phyloP scores from a whole-genome alignment of 2,113 vertebrate species.

The Scomber scombrus region DNA sequence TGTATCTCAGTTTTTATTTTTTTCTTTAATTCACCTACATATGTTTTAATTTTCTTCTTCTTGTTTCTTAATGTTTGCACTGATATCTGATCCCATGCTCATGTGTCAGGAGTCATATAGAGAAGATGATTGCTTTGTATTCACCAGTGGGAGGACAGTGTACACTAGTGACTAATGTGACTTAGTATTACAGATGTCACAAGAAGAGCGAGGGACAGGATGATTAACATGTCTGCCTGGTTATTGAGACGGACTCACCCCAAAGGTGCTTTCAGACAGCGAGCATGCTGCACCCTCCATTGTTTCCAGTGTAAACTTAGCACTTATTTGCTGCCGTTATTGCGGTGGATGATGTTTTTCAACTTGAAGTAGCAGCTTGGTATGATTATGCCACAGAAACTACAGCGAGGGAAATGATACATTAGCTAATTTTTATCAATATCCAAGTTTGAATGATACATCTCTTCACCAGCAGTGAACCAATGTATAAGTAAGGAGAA shows the following conservation, averaged over 20 bases:
- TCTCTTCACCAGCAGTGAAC: too few relatives aligned
- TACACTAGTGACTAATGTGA: neutral
- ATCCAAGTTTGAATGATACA: too few relatives aligned
- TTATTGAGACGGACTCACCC: neutral
- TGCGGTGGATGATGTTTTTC: neutral
- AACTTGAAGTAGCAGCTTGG: too few relatives aligned
- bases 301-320: conserved; percentile 1
- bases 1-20: conserved; percentile 17
- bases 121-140: neutral
- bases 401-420: neutral
- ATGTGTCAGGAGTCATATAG: neutral
- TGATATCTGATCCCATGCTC: neutral
- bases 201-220: neutral
- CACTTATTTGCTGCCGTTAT: neutral
- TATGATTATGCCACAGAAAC: neutral
- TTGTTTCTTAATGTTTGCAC: neutral
- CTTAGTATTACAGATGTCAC: neutral
- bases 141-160: neutral
- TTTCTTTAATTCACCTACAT: neutral
- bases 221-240: neutral
- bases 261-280: too few relatives aligned
- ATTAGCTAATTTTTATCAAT: too few relatives aligned
- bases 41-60: neutral
- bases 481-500: too few relatives aligned
- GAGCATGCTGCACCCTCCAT: neutral